Evolutionary conservation across 2,113 vertebrate species (phyloP).

Genomic region (Lepisosteus oculatus): DNA sequence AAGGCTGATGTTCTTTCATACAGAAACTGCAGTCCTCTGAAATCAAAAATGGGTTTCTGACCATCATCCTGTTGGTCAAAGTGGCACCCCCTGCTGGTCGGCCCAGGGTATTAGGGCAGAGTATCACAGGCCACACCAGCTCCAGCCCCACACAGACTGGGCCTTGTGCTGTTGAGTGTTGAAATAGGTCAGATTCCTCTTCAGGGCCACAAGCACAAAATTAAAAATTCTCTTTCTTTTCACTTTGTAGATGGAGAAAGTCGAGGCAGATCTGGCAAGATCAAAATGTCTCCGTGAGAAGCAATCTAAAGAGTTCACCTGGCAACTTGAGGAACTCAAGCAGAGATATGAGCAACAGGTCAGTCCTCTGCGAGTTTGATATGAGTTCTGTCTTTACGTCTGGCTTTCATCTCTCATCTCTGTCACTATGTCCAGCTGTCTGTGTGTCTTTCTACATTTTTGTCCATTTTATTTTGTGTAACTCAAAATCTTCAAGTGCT

Average conservation of each 20-base stretch:
- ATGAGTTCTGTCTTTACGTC: slow-evolving; percentile 14
- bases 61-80: no score
- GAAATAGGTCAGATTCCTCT: not conserved
- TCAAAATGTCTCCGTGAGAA: slow-evolving; percentile 85
- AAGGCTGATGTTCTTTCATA: no score
- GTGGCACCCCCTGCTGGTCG: not conserved
- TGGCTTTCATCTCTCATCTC: slow-evolving; percentile 24
- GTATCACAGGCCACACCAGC: no score
- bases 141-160: not conserved
- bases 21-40: no score
- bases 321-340: slow-evolving; percentile 77
- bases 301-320: slow-evolving; percentile 80
- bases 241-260: slow-evolving; percentile 81
- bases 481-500: slow-evolving; percentile 23
- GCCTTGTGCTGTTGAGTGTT: not conserved
- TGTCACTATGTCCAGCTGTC: slow-evolving; percentile 37
- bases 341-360: slow-evolving; percentile 86
- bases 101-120: not conserved
- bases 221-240: slow-evolving; percentile 68
- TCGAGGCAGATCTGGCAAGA: slow-evolving; percentile 81
- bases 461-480: slow-evolving; percentile 35
- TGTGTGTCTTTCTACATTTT: slow-evolving; percentile 37
- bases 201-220: slow-evolving; percentile 7
- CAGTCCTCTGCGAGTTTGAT: slow-evolving; percentile 21
- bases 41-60: no score